These are phyloP conservation scores for Pentamera pediparva DNA, from an alignment of 53 echinoderm and acorn worm species.

Conservation along the genomic window DNA sequence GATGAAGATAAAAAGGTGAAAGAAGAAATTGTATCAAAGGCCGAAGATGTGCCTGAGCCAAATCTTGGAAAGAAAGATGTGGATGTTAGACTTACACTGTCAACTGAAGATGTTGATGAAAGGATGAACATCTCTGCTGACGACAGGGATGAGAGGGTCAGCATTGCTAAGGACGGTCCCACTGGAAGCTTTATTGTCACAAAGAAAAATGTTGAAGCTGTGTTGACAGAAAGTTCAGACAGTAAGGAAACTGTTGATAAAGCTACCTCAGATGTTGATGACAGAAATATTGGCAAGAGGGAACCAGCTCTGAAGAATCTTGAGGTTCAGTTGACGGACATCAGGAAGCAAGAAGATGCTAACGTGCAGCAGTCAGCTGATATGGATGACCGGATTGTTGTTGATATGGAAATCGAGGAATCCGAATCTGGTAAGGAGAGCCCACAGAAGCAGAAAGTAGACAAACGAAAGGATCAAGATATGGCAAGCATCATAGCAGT, in stretches of 20 bases:
- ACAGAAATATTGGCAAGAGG: background rate
- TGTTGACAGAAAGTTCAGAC: background rate
- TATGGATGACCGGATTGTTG: background rate
- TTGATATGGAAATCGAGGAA: background rate
- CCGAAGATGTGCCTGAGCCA: too few species aligned
- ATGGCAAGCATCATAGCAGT: background rate
- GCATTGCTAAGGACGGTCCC: too few species aligned
- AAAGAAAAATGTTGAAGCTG: constrained; percentile 1
- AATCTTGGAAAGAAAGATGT: background rate
- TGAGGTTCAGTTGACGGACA: too few species aligned
- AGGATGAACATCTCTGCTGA: too few species aligned
- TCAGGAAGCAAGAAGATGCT: too few species aligned
- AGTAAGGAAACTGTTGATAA: background rate
- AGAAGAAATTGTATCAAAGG: too few species aligned
- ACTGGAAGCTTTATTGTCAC: too few species aligned
- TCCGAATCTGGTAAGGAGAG: background rate
- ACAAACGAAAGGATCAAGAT: background rate
- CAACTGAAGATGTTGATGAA: background rate
- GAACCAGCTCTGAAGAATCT: too few species aligned
- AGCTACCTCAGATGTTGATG: background rate
- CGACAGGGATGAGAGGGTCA: too few species aligned
- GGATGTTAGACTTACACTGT: background rate
- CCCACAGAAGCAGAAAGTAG: background rate
- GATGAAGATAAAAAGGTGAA: constrained; percentile 1
- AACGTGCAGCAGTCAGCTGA: background rate